These are phyloP conservation scores for Setipinna tenuifilis DNA, from an alignment of 2,797 vertebrate species.

Conservation along the genomic window DNA sequence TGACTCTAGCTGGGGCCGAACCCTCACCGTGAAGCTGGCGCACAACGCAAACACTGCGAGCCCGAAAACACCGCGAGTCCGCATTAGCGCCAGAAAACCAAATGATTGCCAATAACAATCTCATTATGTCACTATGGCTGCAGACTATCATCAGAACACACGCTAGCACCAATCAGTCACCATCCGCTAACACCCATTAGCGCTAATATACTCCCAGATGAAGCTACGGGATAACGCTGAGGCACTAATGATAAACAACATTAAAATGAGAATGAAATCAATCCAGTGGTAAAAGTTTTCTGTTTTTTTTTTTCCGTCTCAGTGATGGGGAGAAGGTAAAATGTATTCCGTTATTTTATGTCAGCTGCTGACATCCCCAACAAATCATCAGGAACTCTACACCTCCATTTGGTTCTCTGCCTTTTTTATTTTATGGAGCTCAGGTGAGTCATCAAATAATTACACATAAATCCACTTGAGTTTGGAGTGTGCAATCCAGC, in stretches of 20 bases:
- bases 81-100: constrained; percentile 73
- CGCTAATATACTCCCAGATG: constrained; percentile 79
- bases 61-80: constrained; percentile 65
- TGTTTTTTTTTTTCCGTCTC: constrained; percentile 28
- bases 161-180: constrained; percentile 76
- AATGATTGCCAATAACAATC: constrained; percentile 79
- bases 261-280: constrained; percentile 81
- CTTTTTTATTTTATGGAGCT: constrained; percentile 50
- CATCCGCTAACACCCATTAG: constrained; percentile 78
- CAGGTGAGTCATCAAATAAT: constrained; percentile 72
- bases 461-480: constrained; percentile 70
- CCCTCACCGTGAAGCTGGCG: constrained; percentile 11
- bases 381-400: constrained; percentile 67
- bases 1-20: constrained; percentile 1
- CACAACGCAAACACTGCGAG: background rate
- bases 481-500: constrained; percentile 70
- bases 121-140: constrained; percentile 77
- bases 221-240: constrained; percentile 72
- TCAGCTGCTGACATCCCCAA: constrained; percentile 64
- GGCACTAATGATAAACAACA: constrained; percentile 81
- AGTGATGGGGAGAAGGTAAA: constrained; percentile 68
- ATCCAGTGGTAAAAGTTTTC: constrained; percentile 71
- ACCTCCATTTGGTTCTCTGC: background rate
- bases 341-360: constrained; percentile 74
- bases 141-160: constrained; percentile 76